phyloP scores from a whole-genome alignment of 2,797 vertebrate species.

The Lemur catta region DNA sequence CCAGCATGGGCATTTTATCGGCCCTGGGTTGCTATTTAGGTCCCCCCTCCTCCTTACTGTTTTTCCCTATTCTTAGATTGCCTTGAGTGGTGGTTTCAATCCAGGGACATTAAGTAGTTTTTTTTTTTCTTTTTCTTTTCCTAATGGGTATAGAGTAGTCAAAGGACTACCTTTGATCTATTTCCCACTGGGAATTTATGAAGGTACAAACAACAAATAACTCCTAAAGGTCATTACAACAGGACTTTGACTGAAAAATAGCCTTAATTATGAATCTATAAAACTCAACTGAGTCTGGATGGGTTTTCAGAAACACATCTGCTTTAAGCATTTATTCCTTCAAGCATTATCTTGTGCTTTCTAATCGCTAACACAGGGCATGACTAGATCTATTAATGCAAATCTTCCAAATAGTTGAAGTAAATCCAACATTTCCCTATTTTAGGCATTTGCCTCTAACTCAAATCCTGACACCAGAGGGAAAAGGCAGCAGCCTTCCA shows the following conservation, averaged over 20 bases:
- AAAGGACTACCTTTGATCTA: conserved; percentile 32
- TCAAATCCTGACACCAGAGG: conserved; percentile 37
- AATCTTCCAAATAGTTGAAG: conserved; percentile 47
- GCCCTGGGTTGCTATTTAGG: not conserved
- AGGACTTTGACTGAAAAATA: conserved; percentile 37
- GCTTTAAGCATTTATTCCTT: conserved; percentile 47
- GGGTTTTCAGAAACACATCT: conserved; percentile 59
- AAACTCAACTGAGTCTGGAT: not conserved
- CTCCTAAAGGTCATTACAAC: conserved; percentile 2
- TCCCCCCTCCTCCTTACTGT: not conserved
- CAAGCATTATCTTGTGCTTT: not conserved
- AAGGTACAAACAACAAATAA: not conserved
- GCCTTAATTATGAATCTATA: conserved; percentile 12
- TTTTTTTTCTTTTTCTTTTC: not conserved
- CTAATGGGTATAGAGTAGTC: not conserved
- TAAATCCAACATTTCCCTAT: conserved; percentile 55
- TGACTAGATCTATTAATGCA: conserved; percentile 38
- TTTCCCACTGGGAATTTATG: conserved; percentile 33
- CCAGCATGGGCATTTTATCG: not conserved
- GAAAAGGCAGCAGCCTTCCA: not conserved
- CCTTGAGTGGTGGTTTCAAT: not conserved
- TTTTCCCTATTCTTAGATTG: not conserved
- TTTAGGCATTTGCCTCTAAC: not conserved
- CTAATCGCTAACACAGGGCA: conserved; percentile 32
- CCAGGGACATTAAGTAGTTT: not conserved